Evolutionary conservation across 92 coral and sea anemone genomes (phyloP).

Genomic region (Pocillopora grandis): DNA sequence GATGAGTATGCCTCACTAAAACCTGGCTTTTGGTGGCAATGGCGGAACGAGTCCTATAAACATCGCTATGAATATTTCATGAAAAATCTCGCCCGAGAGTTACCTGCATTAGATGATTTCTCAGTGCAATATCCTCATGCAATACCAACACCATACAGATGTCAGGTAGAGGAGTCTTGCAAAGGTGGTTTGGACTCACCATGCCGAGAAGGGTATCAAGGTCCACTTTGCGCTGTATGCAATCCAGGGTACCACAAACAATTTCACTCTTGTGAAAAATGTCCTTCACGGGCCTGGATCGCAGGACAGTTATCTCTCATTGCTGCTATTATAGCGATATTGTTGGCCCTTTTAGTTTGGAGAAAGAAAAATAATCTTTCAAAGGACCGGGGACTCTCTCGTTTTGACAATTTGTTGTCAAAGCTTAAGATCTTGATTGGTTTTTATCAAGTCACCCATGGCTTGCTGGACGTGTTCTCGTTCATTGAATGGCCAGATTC

Average conservation of each 20-base stretch:
- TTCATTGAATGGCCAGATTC: background rate
- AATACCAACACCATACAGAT: background rate
- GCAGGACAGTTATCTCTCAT: too few relatives aligned
- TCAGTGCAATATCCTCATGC: background rate
- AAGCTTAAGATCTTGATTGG: background rate
- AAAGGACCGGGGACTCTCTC: too few relatives aligned
- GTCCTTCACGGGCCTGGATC: too few relatives aligned
- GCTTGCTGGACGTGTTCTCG: background rate
- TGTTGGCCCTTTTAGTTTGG: too few relatives aligned
- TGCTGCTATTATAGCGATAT: too few relatives aligned
- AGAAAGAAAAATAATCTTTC: too few relatives aligned
- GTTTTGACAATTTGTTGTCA: too few relatives aligned
- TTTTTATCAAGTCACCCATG: background rate
- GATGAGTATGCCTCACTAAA: background rate
- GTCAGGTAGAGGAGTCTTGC: background rate
- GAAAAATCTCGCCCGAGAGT: background rate
- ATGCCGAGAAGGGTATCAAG: background rate
- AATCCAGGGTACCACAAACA: background rate
- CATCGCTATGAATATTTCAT: background rate
- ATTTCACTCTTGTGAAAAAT: background rate
- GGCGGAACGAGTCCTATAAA: background rate
- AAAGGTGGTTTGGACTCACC: background rate
- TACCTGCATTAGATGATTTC: background rate
- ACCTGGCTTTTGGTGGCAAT: slow-evolving; percentile 1
- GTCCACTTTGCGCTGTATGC: background rate